Evolutionary conservation across 2,797 vertebrate genomes (phyloP), one percentile per base, ranked within the genome.

Genomic region (Notoglanidium macrostoma): DNA sequence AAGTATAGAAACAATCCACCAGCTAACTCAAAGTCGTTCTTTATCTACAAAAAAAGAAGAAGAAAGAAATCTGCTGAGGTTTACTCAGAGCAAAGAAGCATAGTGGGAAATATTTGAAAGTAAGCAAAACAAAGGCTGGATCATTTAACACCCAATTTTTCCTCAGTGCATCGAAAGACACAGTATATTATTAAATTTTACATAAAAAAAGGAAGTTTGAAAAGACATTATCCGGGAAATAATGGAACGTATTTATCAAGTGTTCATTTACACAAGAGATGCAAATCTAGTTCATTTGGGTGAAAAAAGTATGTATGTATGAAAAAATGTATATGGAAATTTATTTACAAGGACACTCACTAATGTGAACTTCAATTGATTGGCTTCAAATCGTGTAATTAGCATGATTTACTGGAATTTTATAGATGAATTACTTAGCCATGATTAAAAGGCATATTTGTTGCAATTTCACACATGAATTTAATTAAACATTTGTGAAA

Each of bases 121-220:
- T 89, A 83, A 92, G 89, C 83, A 82, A 90, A 87, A 80, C n/a
- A 51, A 49, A 51, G n/a, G 15, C 86, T 87, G 49, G 89, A 89
- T 86, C 61, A 89, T 90, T 85, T 74, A 80, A 74, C 72, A 83
- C 51, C 15, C 14, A 77, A 17, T 68, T 84, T 80, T 80, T 55
- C 78, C 85, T 85, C 76, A 46, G 77, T 68, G 85, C 86, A 51
- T 86, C 78, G 49, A 55, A 68, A 80, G 29, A 83, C 61, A 23
- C 70, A 68, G 2, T 35, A 68, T 17, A 21, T 19, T 40, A 40
- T 17, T 35, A 70, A 65, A 21, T 73, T 61, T 61, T 61, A 61
- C 23, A 7, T 23, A 61, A 26, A 21, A 7, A 49, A 49, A 49
- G 8, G 10, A 54, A 11, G 11, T 9, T 10, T 63, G 10, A 29